Evolutionary conservation across 1,140 invertebrate species (phyloP).

Genomic region (Drosophila saltans): DNA sequence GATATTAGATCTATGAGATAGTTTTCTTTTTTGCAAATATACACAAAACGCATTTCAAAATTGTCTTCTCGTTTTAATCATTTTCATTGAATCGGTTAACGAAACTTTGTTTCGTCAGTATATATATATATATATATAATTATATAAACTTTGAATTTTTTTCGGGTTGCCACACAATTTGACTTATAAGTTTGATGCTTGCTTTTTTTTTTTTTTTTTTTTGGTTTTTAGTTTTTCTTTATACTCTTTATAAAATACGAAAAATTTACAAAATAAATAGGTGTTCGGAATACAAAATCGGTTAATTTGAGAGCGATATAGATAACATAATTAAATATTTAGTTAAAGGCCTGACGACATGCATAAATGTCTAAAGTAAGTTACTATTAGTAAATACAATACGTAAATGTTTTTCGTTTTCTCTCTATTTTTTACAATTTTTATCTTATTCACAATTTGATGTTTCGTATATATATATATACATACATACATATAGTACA

Average conservation of each 20-base stretch:
- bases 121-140: slow-evolving; percentile 6
- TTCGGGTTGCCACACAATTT: slow-evolving; percentile 3
- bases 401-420: slow-evolving; percentile 4
- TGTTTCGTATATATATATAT: background rate
- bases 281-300: slow-evolving; percentile 14
- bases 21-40: background rate
- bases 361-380: slow-evolving; percentile 1
- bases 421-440: background rate
- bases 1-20: no score
- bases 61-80: slow-evolving; percentile 29
- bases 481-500: background rate
- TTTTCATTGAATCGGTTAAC: slow-evolving; percentile 29
- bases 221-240: slow-evolving; percentile 9
- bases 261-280: slow-evolving; percentile 24
- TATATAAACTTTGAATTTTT: slow-evolving; percentile 1
- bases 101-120: slow-evolving; percentile 31
- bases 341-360: slow-evolving; percentile 12
- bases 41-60: background rate
- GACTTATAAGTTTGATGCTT: slow-evolving; percentile 7
- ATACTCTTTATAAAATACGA: slow-evolving; percentile 9
- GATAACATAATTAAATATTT: slow-evolving; percentile 4
- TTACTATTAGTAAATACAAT: slow-evolving; percentile 22
- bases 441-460: background rate
- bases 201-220: slow-evolving; percentile 10
- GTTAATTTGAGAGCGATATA: slow-evolving; percentile 10